Evolutionary conservation across 1,140 invertebrate genomes (phyloP), one percentile per base, ranked within the genome.

Genomic region (Popillia japonica): DNA sequence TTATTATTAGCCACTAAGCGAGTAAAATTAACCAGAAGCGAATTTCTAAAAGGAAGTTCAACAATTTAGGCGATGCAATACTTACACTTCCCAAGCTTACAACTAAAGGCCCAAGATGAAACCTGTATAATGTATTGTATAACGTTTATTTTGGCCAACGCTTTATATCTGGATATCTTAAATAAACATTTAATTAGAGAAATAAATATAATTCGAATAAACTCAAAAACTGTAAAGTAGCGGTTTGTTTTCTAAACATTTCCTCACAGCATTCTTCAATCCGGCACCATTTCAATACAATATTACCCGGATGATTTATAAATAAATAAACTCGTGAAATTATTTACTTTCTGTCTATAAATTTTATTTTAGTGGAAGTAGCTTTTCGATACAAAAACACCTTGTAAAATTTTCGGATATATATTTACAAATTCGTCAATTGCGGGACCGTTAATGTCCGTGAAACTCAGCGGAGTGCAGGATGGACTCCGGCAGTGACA

Each of bases 221-320:
- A 48, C 44, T 48, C 17, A 11, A 48, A 48, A 10, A 48, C 44
- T 48, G 44, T 48, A 48, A 48, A 48, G 17, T 48, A 48, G 44
- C 44, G 44, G 44, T 48, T 48, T 48, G 44, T 48, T 48, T 48
- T 48, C 44, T 48, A 48, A 48, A 48, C 44, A 48, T 48, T 48
- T 48, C 44, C 17, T 48, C 44, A 48, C 11, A 10, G 44, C 44
- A 48, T 48, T 48, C 44, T 48, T 48, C 44, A 48, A 48, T n/a
- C 11, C 44, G 3, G 44, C 4, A 48, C 44, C 11, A 48, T 10
- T 48, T n/a, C n/a, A 48, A 48, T 48, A 48, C 44, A n/a, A n/a
- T 48, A 14, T n/a, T n/a, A n/a, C 17, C 44, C 44, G 44, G 17
- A 48, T 48, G 44, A 48, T 48, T 48, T 48, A n/a, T n/a, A n/a